Conservation (phyloP, 2,797 vertebrate genomes). For the Thripadectes ignobilis region DNA sequence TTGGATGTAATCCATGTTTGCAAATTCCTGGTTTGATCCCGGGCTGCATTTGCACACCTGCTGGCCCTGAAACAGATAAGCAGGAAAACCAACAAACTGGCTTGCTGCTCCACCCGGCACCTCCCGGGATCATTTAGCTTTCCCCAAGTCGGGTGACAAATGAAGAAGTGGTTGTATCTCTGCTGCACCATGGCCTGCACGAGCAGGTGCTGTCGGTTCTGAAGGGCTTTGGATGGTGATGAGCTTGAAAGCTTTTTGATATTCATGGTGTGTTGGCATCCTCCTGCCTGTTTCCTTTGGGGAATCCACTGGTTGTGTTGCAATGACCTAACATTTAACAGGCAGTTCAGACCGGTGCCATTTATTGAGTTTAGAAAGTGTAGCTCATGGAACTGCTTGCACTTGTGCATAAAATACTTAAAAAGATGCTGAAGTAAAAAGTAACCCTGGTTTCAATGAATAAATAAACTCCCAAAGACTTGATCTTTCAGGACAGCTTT, state of each 20-base stretch:
- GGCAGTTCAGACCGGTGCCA: background rate
- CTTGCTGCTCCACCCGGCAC: background rate
- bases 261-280: background rate
- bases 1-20: conserved; percentile 35
- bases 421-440: background rate
- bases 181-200: background rate
- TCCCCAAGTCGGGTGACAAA: background rate
- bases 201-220: background rate
- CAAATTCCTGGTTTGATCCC: conserved; percentile 45
- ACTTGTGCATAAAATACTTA: background rate
- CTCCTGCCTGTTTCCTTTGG: background rate
- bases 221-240: background rate
- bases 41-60: background rate
- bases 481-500: background rate
- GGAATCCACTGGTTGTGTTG: background rate
- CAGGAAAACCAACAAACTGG: conserved; percentile 9
- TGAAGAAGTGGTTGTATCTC: conserved; percentile 9
- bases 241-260: conserved; percentile 22
- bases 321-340: background rate
- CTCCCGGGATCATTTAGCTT: background rate
- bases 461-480: background rate
- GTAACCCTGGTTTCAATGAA: background rate
- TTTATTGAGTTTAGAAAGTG: background rate
- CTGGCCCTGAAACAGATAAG: conserved; percentile 27
- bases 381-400: background rate